Base-by-base conservation (phyloP, 2,888 invertebrate genomes). In the Tetanocera ferruginea region DNA sequence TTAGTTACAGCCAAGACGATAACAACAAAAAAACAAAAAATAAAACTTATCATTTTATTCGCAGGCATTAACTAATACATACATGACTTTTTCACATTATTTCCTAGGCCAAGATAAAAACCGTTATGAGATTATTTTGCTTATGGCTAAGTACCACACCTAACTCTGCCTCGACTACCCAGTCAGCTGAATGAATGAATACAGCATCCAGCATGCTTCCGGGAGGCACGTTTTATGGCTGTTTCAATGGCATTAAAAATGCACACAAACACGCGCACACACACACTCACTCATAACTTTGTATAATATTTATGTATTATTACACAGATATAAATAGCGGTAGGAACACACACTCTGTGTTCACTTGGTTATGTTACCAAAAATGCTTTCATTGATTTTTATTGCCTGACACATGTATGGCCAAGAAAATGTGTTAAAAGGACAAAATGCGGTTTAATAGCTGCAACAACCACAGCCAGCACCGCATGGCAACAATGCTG, bases 371-470 rank as follows among this genome's bases (percentile, higher is more conserved):
- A 28, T 23, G 62, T 74, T 74, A 60, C 25, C 43, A 23, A 64
- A 62, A 74, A 31, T 28, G 9, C 8, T 23, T 74, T 51, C 34
- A 74, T 74, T 51, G 64, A 62, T 28, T 74, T 74, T 74, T 74
- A 62, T 51, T 28, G 62, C n/a, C 17, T n/a, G 55, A 1, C 57
- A 6, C 9, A 55, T 23, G 25, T 14, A 19, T 73, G 62, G 31
- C 49, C 64, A 23, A 51, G 25, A 23, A 25, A 71, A 52, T 34
- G 51, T 74, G 60, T 52, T 52, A 51, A 62, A 73, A 74, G 62
- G 62, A 74, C 62, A 49, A 74, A 74, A 49, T 62, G 71, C 71
- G 43, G 73, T 62, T 74, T 64, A 51, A 31, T 49, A 31, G 62
- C 43, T 49, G 49, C 43, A 62, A n/a, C 60, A 17, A 23, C 31